Conservation (phyloP, 1,140 invertebrate species). For the Lordiphosa mommai region DNA sequence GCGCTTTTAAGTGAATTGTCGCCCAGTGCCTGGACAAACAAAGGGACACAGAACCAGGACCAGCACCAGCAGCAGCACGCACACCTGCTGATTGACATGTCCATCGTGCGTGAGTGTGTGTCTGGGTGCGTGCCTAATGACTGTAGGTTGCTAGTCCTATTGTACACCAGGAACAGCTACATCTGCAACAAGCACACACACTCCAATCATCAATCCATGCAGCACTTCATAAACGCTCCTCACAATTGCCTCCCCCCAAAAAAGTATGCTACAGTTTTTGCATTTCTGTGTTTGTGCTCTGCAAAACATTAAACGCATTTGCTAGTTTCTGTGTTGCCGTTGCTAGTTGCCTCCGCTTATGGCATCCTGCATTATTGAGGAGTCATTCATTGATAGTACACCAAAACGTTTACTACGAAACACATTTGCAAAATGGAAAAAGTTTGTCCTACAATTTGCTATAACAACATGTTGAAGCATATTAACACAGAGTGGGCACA, state of each 20-base stretch:
- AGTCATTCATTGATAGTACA: slow-evolving; percentile 54
- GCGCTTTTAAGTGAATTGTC: slow-evolving; percentile 65
- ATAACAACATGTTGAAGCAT: not conserved
- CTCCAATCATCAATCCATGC: slow-evolving; percentile 54
- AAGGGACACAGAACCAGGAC: slow-evolving; percentile 21
- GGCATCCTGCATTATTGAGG: slow-evolving; percentile 34
- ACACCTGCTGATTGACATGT: slow-evolving; percentile 11
- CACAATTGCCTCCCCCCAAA: slow-evolving; percentile 9
- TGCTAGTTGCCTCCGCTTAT: not conserved
- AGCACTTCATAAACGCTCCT: slow-evolving; percentile 42
- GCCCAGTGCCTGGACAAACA: slow-evolving; percentile 45
- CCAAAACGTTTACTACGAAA: slow-evolving; percentile 6
- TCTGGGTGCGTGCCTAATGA: slow-evolving; percentile 37
- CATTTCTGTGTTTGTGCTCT: not conserved
- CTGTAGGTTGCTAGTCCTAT: slow-evolving; percentile 23
- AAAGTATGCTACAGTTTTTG: slow-evolving; percentile 34
- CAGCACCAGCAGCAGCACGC: not conserved
- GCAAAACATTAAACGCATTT: slow-evolving; percentile 42
- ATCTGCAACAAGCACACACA: slow-evolving; percentile 50
- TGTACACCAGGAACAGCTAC: slow-evolving; percentile 20
- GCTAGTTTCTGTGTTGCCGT: not conserved
- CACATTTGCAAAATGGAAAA: slow-evolving; percentile 19
- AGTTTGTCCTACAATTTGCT: slow-evolving; percentile 6
- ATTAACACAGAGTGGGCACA: not conserved
- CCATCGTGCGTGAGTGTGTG: not conserved